A percentile compares a stretch with the other conserved stretches of the same genome.
Evolutionary conservation across 1,140 invertebrate genomes (phyloP).

Genomic region (Caenorhabditis latens): DNA sequence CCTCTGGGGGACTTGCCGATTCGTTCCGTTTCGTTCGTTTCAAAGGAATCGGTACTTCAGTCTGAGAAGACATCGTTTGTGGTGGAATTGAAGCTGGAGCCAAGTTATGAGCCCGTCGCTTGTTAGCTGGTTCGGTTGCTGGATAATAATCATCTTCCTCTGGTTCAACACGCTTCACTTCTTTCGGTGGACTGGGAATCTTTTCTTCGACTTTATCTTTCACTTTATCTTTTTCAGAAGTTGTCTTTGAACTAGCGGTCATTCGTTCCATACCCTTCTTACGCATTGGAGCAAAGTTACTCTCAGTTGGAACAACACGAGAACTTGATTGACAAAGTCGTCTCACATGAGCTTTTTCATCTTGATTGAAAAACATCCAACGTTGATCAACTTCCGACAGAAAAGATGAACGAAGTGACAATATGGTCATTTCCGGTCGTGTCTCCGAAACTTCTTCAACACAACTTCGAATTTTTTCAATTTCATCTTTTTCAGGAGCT

Average conservation of each 20-base stretch:
- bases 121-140: constrained; percentile 27
- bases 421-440: neutral
- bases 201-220: constrained; percentile 5
- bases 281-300: constrained; percentile 44
- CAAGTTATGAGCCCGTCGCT: constrained; percentile 38
- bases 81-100: neutral
- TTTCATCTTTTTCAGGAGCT: constrained; percentile 35
- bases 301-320: neutral
- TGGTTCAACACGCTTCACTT: neutral
- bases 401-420: constrained; percentile 34
- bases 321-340: neutral
- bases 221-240: constrained; percentile 32
- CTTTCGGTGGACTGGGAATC: constrained; percentile 10
- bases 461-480: constrained; percentile 19
- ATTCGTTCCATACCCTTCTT: constrained; percentile 56
- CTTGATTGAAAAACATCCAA: constrained; percentile 61
- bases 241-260: constrained; percentile 4
- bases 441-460: constrained; percentile 49
- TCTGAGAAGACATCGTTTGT: constrained; percentile 40
- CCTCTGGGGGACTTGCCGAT: constrained; percentile 37
- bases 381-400: constrained; percentile 59
- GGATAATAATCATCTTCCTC: constrained; percentile 38
- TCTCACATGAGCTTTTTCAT: constrained; percentile 59
- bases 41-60: neutral
- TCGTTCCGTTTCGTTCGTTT: constrained; percentile 42